Base-by-base conservation (phyloP, 2,888 invertebrate genomes). In the Thymelicus lineola region DNA sequence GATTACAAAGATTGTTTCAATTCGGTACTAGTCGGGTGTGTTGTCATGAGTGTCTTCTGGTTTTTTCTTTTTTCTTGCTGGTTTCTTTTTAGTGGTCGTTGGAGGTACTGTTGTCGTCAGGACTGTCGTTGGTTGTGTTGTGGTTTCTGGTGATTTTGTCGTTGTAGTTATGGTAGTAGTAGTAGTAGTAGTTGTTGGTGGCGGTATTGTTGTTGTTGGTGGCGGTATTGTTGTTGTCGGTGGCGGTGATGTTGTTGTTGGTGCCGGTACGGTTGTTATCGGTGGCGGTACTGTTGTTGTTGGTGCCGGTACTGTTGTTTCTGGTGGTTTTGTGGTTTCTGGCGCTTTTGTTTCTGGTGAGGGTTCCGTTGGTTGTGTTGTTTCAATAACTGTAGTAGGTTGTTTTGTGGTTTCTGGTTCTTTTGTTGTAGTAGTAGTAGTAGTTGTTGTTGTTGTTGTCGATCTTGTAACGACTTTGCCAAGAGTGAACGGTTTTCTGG, bases 211-310 rank as follows among this genome's bases (percentile, higher is more conserved):
- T 9, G 17, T 38, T n/a, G 64, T 42, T 42, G 46, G 5, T 61
- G 48, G 59, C 53, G 38, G 46, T 58, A 45, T 71, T 67, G 46
- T 63, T 59, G 45, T 69, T 65, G 15, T 61, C 66, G 66, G 63
- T 10, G 67, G 55, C 38, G 57, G 7, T 60, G 42, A 66, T 2
- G 57, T 14, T 28, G 62, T 60, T 48, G 59, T n/a, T 45, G 64
- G 9, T 60, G 9, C 12, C 4, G 50, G 53, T 36, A 50, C 36
- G 7, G 60, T 62, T 15, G 57, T 48, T 48, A 61, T 61, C 55
- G 62, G 48, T 12, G 66, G 63, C 7, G 50, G n/a, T 64, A 70
- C 14, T n/a, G 74, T 68, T 57, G 72, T 60, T 15, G 45, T 20
- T 28, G 60, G 66, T 36, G 36, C 58, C 20, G 65, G 71, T 50